Evolutionary conservation across 2,888 invertebrate species (phyloP), one percentile per base, ranked within the genome.

Genomic region (Platycheirus rosarum): DNA sequence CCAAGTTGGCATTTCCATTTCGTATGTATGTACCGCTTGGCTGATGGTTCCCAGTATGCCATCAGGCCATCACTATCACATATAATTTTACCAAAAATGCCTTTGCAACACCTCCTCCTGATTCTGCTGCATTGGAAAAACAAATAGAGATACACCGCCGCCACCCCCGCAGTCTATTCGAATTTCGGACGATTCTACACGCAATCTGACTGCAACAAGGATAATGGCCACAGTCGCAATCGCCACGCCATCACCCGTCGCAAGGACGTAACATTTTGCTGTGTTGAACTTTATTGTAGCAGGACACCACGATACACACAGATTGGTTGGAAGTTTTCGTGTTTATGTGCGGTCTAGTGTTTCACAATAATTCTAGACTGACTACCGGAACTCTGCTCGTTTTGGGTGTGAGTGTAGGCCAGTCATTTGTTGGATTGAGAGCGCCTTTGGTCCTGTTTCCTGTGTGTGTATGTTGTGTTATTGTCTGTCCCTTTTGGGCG

Each of bases 321-420:
- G 66, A 66, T 68, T 65, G 66, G 82, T 76, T 82, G 76, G 71
- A 76, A 76, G 75, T 82, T 71, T 76, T 75, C 55, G 66, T 82
- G 66, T 76, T 82, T 82, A 71, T 76, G 82, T 82, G 82, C 76
- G 82, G 76, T 77, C 42, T 62, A 68, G 66, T 82, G 82, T 73
- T 82, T 73, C 82, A 77, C 71, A 76, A 82, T 82, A 82, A 82
- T 82, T 82, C 55, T 66, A 76, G n/a, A n/a, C n/a, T 77, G 82
- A 68, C 82, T 63, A 82, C 82, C 82, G 82, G 82, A 82, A 82
- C 76, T 77, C 11, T 26, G 55, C 66, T 66, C 35, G 53, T 75
- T 60, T 63, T 51, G 51, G 51, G 55, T 44, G 26, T 14, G 35
- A 18, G 35, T 62, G 51, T 48, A 26, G 16, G 18, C 66, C 26